Base-by-base conservation (phyloP, 92 coral and sea anemone genomes). In the Heteractis magnifica region DNA sequence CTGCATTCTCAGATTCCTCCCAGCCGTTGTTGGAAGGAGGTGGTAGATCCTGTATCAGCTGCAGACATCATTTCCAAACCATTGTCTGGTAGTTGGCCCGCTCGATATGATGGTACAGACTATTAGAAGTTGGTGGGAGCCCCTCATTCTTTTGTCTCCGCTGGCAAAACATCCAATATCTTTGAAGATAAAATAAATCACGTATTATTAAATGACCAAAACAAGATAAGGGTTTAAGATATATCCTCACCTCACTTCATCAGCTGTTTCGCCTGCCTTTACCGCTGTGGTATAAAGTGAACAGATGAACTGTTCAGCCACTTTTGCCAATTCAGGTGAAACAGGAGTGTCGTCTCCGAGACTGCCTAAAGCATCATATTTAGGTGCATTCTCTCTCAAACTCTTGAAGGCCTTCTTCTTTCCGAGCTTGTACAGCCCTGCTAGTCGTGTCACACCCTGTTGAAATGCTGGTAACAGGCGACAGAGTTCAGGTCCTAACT, bases 141-240 rank as follows among this genome's bases (percentile, higher is more conserved):
- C 91, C 87, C 51, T 88, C 82, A 20, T 81, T 88, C 55, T 62
- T 79, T 77, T 88, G 88, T 70, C 79, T 72, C 76, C 71, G 73
- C 71, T 88, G 88, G 51, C 88, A 88, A 71, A 88, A 88, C 21
- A 88, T 62, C 90, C 86, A 87, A 56, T 82, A 84, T 51, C 87
- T 23, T 53, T 19, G 52, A 23, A 55, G 52, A n/a, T 58, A 58
- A 23, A 18, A n/a, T 65, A 6, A 5, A 65, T 23, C 19, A 65
- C 10, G 21, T 23, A 6, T 6, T 52, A 12, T 26, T 34, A 26
- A 23, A 70, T 53, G 8, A 52, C 44, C 44, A n/a, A 77, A 53
- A 21, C n/a, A 5, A 6, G 8, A 16, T 68, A 13, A 48, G 26
- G n/a, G 70, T 4, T 5, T 12, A 34, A 34, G 44, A 34, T 34